Base-by-base conservation (phyloP, 2,888 invertebrate species). In the Xestobium rufovillosum region DNA sequence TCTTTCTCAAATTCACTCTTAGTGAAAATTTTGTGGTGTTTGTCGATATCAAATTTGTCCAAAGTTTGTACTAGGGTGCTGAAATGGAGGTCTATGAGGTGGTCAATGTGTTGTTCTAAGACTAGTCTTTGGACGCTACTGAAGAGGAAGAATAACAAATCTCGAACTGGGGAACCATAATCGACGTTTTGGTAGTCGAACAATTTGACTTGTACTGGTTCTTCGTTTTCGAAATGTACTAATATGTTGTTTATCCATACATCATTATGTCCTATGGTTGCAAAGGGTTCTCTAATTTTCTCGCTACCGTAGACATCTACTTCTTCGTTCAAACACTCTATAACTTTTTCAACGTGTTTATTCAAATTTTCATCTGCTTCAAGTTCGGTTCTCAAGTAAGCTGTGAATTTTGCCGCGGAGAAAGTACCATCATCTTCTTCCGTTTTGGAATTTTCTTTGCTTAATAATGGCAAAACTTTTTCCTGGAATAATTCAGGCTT, bases 161-260 rank as follows among this genome's bases (percentile, higher is more conserved):
- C 76, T 15, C 66, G 64, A 0, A 63, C 53, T 1, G 73, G 60
- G 6, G 70, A 71, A 3, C 66, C 62, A 36, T 70, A 70, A 11
- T 66, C 54, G 2, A 68, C 63, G 19, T 70, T 61, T 57, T 76
- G 76, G 46, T 74, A 76, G 48, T 76, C 76, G 1, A 76, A 60
- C 36, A 76, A 59, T 41, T 66, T 66, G 2, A 55, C 56, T 9
- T 35, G 29, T 3, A 50, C 36, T 0, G 69, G 60, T 36, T 43
- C 43, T 4, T 46, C 50, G 17, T 51, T 42, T 27, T 49, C 44
- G 31, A 65, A 64, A 47, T 66, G 66, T 11, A 74, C 56, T 65
- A 76, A 67, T 3, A 73, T 61, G 45, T 76, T 76, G 49, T 75
- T 76, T 9, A 70, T 68, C 76, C 76, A 76, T 31, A 71, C 60